Base-by-base conservation (phyloP, 2,113 vertebrate genomes). In the Jaculus jaculus region DNA sequence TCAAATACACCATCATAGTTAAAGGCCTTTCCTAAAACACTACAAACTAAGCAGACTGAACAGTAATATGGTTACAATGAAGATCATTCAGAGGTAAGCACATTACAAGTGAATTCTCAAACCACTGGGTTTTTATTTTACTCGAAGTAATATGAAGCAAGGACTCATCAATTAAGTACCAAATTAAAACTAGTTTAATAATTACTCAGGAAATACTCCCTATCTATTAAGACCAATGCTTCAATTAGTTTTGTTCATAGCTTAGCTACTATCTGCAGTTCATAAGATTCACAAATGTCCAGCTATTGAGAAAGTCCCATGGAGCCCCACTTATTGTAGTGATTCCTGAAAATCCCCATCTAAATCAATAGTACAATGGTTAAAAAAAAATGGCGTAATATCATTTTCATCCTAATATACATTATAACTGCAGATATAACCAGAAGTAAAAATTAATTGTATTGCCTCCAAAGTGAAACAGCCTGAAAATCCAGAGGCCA, bases 1-100 rank as follows among this genome's bases (percentile, higher is more conserved):
- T 26, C 89, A 66, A 88, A 74, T 23, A 73, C 5, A 34, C 10
- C 12, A 73, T 54, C 28, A 47, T 24, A 66, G 80, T 54, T 32
- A 63, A 95, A 94, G 32, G 23, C 32, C 51, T 42, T 66, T 74
- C 58, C 54, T 84, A 90, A 87, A 89, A 87, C 58, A 66, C 54
- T 51, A 39, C 20, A 75, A 92, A 80, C 65, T 58, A 47, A 89
- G n/a, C n/a, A 74, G 5, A 3, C 32, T n/a, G 72, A 75, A 91
- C 93, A 89, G 10, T 58, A 69, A 23, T 23, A 20, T 23, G 12
- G 65, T 34, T 66, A 90, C 15, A 66, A 12, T 65, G 30, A 93
- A 71, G 60, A 77, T n/a, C 68, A 91, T 26, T 63, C 63, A 30
- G 42, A 47, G 42, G 42, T 47, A 47, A 47, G 42, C 42, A 47